Evolutionary conservation across 2,797 vertebrate genomes (phyloP).

Genomic region (Sciaenops ocellatus): DNA sequence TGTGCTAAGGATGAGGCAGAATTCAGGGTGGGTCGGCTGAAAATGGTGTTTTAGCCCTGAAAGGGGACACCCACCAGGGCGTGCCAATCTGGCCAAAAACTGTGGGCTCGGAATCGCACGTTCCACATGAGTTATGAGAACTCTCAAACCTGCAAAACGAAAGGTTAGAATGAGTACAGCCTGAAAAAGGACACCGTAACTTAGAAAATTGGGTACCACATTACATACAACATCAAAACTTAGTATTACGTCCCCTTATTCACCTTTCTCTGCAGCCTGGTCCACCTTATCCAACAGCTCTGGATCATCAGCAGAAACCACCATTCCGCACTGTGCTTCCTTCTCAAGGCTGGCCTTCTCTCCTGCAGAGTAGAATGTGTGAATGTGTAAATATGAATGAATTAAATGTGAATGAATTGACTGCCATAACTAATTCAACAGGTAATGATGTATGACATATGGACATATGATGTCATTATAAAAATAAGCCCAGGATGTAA

Average conservation of each 20-base stretch:
- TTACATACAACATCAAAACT: no score
- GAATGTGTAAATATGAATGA: no score
- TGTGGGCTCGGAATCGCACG: constrained; percentile 62
- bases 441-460: no score
- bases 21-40: constrained; percentile 71
- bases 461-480: neutral
- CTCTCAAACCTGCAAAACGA: constrained; percentile 77
- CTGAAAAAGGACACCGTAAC: neutral
- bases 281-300: constrained; percentile 81
- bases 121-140: constrained; percentile 86
- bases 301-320: constrained; percentile 83
- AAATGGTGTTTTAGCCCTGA: constrained; percentile 27
- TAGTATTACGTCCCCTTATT: constrained; percentile 8
- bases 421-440: neutral
- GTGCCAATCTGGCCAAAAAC: constrained; percentile 78
- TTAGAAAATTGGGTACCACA: neutral
- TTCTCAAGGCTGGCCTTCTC: constrained; percentile 35
- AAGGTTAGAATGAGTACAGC: neutral
- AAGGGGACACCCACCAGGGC: constrained; percentile 27
- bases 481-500: neutral
- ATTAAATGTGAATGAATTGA: no score
- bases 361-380: constrained; percentile 46
- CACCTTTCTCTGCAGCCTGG: constrained; percentile 83
- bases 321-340: constrained; percentile 65
- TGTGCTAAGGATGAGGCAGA: constrained; percentile 87